Base-by-base conservation (phyloP, 2,888 invertebrate genomes). In the Nymphalis c-album region DNA sequence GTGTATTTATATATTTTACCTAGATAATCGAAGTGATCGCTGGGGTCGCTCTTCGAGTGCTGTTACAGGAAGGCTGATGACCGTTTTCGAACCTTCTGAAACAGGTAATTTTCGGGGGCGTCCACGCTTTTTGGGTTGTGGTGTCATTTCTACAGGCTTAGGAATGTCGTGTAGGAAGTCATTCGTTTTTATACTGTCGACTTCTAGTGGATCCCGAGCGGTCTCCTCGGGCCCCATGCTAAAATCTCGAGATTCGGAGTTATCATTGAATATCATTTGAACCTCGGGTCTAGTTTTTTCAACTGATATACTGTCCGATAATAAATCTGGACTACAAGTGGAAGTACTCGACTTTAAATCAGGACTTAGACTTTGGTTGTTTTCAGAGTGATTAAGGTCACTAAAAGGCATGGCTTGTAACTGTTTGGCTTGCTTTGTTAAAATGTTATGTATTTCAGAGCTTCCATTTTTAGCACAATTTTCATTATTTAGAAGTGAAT, bases 401-500 rank as follows among this genome's bases (percentile, higher is more conserved):
- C 81, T 87, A 59, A 85, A 78, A 53, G 88, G 78, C 73, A 88
- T 75, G 47, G 81, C 78, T 78, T 90, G 88, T 71, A 87, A 81
- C 75, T 90, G 88, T 75, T 91, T 90, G 20, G 85, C 86, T 78
- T 92, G 90, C 72, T 88, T 91, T 6, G 90, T 86, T 50, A 92
- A 77, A 75, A 93, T 92, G 74, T 88, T 91, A 71, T 91, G 92
- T 72, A 93, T 77, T 74, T 92, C 92, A 1, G 93, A 92, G 76
- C 91, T 92, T n/a, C 92, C 93, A 81, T 93, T 93, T 77, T 93
- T 93, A 17, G 92, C 85, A 78, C 88, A 87, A 73, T 89, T 91
- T 74, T 91, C 90, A 74, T 89, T 92, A 75, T 90, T 90, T 67
- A 90, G 75, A 40, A 90, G 73, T 48, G 86, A 78, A 76, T 89